A percentile compares a stretch with the other conserved stretches of the same genome.
Conservation (phyloP, 1,140 invertebrate species). For the Cheumatopsyche charites region DNA sequence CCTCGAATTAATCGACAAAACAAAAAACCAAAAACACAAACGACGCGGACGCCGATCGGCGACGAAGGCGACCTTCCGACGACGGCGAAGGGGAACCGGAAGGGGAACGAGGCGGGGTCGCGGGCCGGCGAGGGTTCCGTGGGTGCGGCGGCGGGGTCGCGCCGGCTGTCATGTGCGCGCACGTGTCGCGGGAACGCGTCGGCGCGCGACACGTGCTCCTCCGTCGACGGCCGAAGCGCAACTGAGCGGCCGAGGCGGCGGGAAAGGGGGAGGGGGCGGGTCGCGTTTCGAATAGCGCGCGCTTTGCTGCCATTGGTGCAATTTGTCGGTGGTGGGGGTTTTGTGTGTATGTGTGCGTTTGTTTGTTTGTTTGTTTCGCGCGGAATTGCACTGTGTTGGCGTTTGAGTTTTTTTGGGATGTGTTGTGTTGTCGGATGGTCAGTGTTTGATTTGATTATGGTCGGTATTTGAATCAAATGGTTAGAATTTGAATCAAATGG, state of each 20-base stretch:
- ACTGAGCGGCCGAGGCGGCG: neutral
- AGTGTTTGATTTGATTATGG: too few relatives aligned
- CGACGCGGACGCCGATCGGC: neutral
- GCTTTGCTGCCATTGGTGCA: neutral
- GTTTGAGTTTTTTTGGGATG: too few relatives aligned
- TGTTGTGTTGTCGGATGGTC: too few relatives aligned
- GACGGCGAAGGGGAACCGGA: too few relatives aligned
- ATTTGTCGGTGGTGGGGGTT: too few relatives aligned
- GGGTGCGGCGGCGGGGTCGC: neutral
- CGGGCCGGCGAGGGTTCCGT: neutral
- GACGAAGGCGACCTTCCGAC: neutral
- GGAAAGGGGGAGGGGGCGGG: neutral
- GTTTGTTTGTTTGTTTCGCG: too few relatives aligned
- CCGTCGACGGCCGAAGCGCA: neutral
- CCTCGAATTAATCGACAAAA: conserved; percentile 18
- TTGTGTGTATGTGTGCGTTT: too few relatives aligned
- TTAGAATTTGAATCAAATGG: too few relatives aligned
- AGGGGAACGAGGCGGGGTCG: neutral
- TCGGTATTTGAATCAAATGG: too few relatives aligned
- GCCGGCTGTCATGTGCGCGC: neutral
- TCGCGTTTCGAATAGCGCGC: neutral
- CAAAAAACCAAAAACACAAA: conserved; percentile 37
- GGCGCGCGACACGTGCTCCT: neutral
- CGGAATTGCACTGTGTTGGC: too few relatives aligned
- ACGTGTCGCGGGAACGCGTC: too few relatives aligned